phyloP scores from a whole-genome alignment of 2,113 vertebrate species.

The Microcebus ravelobensis region DNA sequence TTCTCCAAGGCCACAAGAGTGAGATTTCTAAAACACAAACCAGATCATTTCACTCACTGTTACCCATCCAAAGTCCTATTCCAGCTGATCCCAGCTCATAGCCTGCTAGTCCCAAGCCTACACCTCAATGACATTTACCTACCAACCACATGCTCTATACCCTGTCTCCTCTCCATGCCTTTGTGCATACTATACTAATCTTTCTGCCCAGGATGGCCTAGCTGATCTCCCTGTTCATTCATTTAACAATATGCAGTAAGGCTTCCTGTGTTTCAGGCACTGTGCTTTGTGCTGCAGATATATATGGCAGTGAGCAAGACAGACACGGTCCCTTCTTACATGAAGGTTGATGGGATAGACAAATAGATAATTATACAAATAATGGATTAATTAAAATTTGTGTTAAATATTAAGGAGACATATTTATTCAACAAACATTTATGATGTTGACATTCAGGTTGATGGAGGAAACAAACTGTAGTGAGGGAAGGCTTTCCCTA shows the following conservation, averaged over 20 bases:
- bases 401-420: constrained; percentile 16
- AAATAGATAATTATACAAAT: background rate
- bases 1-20: background rate
- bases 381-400: constrained; percentile 12
- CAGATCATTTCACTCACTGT: background rate
- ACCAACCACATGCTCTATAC: background rate
- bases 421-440: background rate
- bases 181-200: background rate
- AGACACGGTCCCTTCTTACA: background rate
- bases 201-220: background rate
- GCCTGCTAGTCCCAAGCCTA: background rate
- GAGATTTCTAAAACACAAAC: background rate
- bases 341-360: background rate
- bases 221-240: background rate
- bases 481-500: background rate
- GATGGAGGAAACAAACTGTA: background rate
- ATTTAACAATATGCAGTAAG: background rate
- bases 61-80: background rate
- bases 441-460: background rate
- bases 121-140: background rate
- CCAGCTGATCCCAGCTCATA: background rate
- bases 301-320: background rate
- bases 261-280: background rate
- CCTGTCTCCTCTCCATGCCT: background rate
- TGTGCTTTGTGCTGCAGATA: background rate